Conservation (phyloP, 2,888 invertebrate species). For the Stenodera caucasica region DNA sequence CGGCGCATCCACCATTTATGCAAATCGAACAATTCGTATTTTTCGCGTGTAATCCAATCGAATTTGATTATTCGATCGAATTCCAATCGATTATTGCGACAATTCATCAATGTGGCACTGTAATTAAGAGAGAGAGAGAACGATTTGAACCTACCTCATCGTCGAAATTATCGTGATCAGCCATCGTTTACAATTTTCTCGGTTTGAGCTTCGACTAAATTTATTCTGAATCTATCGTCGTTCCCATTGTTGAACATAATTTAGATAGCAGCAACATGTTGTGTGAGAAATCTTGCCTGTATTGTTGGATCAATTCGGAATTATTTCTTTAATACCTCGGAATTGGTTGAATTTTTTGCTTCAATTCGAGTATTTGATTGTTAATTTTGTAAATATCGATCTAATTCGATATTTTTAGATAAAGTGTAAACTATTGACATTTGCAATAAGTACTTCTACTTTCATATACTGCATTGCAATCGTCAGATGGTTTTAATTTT, state of each 20-base stretch:
- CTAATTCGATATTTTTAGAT: background rate
- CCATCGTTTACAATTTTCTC: constrained; percentile 23
- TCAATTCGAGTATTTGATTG: background rate
- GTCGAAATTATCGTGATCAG: constrained; percentile 47
- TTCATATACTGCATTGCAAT: background rate
- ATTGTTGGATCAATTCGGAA: too few relatives aligned
- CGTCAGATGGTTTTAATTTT: background rate
- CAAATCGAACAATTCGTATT: background rate
- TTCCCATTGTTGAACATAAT: background rate
- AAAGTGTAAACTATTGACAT: background rate
- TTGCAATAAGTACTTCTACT: background rate
- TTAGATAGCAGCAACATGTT: constrained; percentile 1
- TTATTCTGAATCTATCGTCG: background rate
- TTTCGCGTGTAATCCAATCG: too few relatives aligned
- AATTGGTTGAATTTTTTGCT: too few relatives aligned
- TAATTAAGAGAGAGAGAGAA: background rate
- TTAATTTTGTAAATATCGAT: background rate
- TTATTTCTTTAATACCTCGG: too few relatives aligned
- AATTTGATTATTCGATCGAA: too few relatives aligned
- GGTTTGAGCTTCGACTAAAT: background rate
- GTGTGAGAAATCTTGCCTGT: background rate
- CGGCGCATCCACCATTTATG: constrained; percentile 6
- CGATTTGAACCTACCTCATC: constrained; percentile 42
- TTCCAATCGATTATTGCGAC: too few relatives aligned
- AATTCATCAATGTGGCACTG: too few relatives aligned